Evolutionary conservation across 2,888 invertebrate genomes (phyloP).

Genomic region (Calameuta idolon): DNA sequence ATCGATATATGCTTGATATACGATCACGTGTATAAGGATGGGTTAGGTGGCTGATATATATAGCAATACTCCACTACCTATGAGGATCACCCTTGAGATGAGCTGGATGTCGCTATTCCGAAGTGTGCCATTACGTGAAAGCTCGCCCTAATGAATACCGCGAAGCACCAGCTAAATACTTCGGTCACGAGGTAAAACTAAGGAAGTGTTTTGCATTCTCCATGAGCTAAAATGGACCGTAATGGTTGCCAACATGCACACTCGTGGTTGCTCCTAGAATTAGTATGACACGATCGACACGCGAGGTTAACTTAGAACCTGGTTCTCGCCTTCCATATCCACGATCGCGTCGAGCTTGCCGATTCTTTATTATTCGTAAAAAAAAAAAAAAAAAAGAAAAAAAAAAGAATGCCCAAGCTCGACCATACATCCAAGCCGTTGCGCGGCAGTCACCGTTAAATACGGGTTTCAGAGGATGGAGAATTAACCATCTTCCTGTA

Average conservation of each 20-base stretch:
- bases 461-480: background rate
- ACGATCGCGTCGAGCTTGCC: conserved; percentile 3
- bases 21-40: background rate
- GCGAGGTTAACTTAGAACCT: conserved; percentile 8
- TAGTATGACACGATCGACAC: conserved; percentile 40
- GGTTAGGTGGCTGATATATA: background rate
- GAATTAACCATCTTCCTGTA: background rate
- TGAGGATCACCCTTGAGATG: background rate
- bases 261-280: conserved; percentile 54
- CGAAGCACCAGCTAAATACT: conserved; percentile 1
- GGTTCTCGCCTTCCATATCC: background rate
- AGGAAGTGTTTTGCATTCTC: conserved; percentile 50
- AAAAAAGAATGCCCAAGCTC: background rate
- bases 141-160: background rate
- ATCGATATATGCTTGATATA: background rate
- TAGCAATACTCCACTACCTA: background rate
- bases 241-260: conserved; percentile 42
- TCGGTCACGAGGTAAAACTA: conserved; percentile 12
- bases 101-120: background rate
- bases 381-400: no score
- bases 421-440: background rate
- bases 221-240: conserved; percentile 42
- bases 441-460: background rate
- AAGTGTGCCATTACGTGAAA: background rate
- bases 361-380: background rate